Base-by-base conservation (phyloP, 2,797 vertebrate species). In the Enteromius unitaeniatus region DNA sequence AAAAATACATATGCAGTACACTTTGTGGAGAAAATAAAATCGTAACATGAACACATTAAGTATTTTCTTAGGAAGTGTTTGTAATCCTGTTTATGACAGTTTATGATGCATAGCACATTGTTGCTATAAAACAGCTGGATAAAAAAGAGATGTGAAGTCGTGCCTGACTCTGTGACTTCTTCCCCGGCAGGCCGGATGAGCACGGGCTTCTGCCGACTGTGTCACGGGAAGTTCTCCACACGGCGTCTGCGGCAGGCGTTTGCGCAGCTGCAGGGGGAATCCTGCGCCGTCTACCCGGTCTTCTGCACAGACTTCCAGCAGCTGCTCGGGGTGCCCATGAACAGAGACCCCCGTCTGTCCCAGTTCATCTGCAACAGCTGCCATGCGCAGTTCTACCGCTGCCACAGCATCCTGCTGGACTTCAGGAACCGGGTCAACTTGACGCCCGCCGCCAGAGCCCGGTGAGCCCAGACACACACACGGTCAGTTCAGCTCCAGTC, bases 311-410 rank as follows among this genome's bases (percentile, higher is more conserved):
- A 99, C 89, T 99, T 99, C 90, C 97, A 99, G 92, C 93, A 90
- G 4, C 92, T 99, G 87, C 93, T 99, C 0, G 97, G 97, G 0
- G 96, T 99, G 64, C 94, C 94, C 0, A 88, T 98, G 85, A 93
- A 92, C 82, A 94, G 95, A 13, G 97, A 98, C 87, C 96, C 97
- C 0, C 79, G 91, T 0, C 91, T 99, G 2, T 96, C 97, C 0
- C 96, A 96, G 88, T 99, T 96, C 0, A 93, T 99, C 87, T 99
- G 98, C 90, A 98, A 97, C 94, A 97, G 94, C 90, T 99, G 98
- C 91, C 96, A 98, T 15, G 82, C 95, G 31, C 97, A 98, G 93
- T 99, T 99, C 93, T 99, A 99, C 88, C 97, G 98, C 88, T 99
- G 97, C 91, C 96, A 96, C 91, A 93, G 94, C 84, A 92, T 97